Conservation (phyloP, 2,113 vertebrate genomes). For the Xyrauchen texanus region DNA sequence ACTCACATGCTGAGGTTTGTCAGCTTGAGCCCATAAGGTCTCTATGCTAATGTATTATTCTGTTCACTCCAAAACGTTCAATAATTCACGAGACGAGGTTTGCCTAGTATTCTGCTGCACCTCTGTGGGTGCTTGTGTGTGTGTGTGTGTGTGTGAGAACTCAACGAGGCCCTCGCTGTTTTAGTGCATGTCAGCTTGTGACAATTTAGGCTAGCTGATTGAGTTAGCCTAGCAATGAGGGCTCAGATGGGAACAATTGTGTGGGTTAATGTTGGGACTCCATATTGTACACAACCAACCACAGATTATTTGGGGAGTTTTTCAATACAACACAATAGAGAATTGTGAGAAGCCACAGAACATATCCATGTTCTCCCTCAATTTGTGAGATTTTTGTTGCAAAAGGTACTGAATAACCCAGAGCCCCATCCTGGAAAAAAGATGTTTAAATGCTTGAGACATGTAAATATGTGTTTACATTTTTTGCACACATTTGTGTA, state of each 20-base stretch:
- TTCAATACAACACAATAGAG: neutral
- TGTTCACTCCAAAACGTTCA: constrained; percentile 51
- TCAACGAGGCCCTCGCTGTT: neutral
- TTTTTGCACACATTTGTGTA: too few species aligned
- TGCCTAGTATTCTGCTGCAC: constrained; percentile 52
- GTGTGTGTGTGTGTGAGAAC: constrained; percentile 14
- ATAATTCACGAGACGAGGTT: constrained; percentile 61
- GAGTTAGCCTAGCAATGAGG: neutral
- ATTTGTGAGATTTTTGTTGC: too few species aligned
- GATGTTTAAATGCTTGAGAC: too few species aligned
- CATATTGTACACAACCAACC: constrained; percentile 8
- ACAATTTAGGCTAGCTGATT: constrained; percentile 13
- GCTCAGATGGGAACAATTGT: neutral
- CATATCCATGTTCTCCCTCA: neutral
- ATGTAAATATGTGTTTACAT: too few species aligned
- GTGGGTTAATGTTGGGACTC: constrained; percentile 11
- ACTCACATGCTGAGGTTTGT: neutral
- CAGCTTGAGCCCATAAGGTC: constrained; percentile 55
- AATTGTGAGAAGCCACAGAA: neutral
- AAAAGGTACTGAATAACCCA: too few species aligned
- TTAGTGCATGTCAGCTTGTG: constrained; percentile 28
- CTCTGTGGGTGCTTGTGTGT: constrained; percentile 12
- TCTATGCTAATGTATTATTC: constrained; percentile 56
- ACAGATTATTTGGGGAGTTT: neutral
- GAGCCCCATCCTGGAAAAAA: too few species aligned